Conservation (phyloP, 2,888 invertebrate species). For the Drosophila paramelanica region DNA sequence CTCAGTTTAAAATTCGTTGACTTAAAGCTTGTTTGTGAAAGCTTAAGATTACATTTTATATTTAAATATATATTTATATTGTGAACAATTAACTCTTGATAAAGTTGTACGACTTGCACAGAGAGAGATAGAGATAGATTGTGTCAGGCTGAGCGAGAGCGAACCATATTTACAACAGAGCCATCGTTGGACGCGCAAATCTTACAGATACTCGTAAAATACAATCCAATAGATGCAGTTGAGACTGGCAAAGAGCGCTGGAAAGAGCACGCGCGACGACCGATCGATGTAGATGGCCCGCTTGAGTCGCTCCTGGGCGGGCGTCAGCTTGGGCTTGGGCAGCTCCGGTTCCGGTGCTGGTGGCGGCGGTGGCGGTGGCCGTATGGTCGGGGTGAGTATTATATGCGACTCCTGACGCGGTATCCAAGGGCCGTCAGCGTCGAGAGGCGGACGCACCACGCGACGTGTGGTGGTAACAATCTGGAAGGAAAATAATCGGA, state of each 20-base stretch:
- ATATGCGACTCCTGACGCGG: constrained; percentile 84
- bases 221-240: constrained; percentile 90
- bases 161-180: constrained; percentile 59
- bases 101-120: constrained; percentile 40
- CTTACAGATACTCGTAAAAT: constrained; percentile 90
- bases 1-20: constrained; percentile 67
- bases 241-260: constrained; percentile 88
- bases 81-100: constrained; percentile 68
- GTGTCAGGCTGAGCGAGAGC: constrained; percentile 5
- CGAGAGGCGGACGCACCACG: constrained; percentile 80
- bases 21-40: constrained; percentile 63
- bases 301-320: constrained; percentile 87
- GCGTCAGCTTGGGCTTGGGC: constrained; percentile 84
- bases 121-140: constrained; percentile 12
- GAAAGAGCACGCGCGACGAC: constrained; percentile 90
- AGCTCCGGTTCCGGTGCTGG: constrained; percentile 83
- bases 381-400: constrained; percentile 82
- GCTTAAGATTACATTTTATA: constrained; percentile 46
- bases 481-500: constrained; percentile 31
- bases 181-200: constrained; percentile 5
- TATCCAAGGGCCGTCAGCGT: constrained; percentile 85
- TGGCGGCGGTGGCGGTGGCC: constrained; percentile 77
- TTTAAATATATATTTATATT: constrained; percentile 34
- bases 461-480: constrained; percentile 77
- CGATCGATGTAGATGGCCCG: constrained; percentile 90